These are phyloP conservation scores for Hylaeus volcanicus DNA, from an alignment of 1,140 invertebrate species.

Conservation along the genomic window DNA sequence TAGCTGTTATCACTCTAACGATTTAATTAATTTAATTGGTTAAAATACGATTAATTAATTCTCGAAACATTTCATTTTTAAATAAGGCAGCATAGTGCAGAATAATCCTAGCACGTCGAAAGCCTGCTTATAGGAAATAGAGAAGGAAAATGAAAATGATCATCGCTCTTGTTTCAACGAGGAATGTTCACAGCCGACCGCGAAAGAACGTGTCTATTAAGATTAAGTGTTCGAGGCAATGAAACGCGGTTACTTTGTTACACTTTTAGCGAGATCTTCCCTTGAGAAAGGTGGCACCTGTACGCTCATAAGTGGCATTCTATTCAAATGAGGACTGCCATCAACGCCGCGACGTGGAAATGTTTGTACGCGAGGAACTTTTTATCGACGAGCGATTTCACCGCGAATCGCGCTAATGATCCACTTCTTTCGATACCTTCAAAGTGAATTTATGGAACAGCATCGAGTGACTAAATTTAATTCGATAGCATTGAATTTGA, in stretches of 20 bases:
- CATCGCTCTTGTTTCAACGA: background rate
- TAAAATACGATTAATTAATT: too few species aligned
- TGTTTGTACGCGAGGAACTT: conserved; percentile 53
- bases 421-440: background rate
- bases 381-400: conserved; percentile 37
- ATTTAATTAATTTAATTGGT: too few species aligned
- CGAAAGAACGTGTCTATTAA: conserved; percentile 1
- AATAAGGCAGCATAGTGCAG: too few species aligned
- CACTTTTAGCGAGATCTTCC: conserved; percentile 31
- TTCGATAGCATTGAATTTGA: too few species aligned
- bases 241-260: conserved; percentile 32
- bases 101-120: too few species aligned
- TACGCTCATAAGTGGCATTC: conserved; percentile 73
- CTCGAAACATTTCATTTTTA: too few species aligned
- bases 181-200: background rate
- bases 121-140: too few species aligned
- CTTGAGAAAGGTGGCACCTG: conserved; percentile 75
- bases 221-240: conserved; percentile 5
- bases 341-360: conserved; percentile 53
- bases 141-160: background rate
- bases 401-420: conserved; percentile 26
- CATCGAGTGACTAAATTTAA: background rate
- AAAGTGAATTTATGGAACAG: conserved; percentile 3
- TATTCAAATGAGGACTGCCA: conserved; percentile 67
- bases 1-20: too few species aligned